These are phyloP conservation scores for Fabriciana adippe DNA, from an alignment of 2,888 invertebrate species.

Conservation along the genomic window DNA sequence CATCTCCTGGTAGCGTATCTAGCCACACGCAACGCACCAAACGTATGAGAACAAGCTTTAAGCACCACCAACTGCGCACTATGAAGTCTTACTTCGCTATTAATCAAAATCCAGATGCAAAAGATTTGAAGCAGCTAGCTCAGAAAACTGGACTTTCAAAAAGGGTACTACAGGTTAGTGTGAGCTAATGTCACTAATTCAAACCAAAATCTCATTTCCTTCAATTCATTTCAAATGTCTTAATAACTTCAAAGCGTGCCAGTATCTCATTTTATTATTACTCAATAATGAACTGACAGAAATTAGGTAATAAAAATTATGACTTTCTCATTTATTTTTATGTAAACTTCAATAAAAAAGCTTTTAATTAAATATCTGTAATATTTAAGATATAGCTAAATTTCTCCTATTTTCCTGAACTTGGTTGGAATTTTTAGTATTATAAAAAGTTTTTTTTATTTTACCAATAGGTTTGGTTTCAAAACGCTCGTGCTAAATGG, in stretches of 20 bases:
- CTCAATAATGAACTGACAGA: too few species aligned
- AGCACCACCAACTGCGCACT: conserved; percentile 98
- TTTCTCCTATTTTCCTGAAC: too few species aligned
- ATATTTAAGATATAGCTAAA: too few species aligned
- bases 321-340: too few species aligned
- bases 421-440: neutral
- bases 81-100: conserved; percentile 99
- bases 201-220: neutral
- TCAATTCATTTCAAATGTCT: neutral
- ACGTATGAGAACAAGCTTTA: conserved; percentile 99
- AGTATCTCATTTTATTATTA: too few species aligned
- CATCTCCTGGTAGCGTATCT: conserved; percentile 86
- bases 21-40: conserved; percentile 89
- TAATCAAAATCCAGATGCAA: conserved; percentile 99
- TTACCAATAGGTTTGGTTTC: conserved; percentile 95
- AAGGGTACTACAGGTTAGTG: conserved; percentile 95
- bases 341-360: too few species aligned
- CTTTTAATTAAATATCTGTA: too few species aligned
- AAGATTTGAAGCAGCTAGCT: conserved; percentile 98
- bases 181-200: neutral
- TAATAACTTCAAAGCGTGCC: too few species aligned
- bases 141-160: conserved; percentile 99
- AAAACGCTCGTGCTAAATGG: conserved; percentile 99
- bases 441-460: neutral
- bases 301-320: too few species aligned